phyloP scores from a whole-genome alignment of 2,888 invertebrate species.

The Drosophila fungiperda region DNA sequence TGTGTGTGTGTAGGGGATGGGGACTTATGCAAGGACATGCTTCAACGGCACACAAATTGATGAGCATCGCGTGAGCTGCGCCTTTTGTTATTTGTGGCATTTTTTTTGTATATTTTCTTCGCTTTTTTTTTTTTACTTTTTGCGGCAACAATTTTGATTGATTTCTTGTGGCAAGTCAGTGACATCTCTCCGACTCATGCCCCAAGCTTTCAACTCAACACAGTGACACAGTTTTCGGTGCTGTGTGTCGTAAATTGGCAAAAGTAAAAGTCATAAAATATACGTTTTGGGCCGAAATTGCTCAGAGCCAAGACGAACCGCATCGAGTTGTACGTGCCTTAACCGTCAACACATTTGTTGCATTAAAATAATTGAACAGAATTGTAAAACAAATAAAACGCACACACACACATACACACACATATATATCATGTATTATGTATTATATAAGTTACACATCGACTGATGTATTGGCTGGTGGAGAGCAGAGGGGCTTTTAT shows the following conservation, averaged over 20 bases:
- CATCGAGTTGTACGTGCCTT: conserved; percentile 41
- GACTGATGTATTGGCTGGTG: conserved; percentile 52
- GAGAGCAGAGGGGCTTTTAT: conserved; percentile 1
- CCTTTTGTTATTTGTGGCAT: conserved; percentile 64
- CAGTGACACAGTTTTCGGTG: conserved; percentile 62
- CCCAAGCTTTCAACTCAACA: conserved; percentile 13
- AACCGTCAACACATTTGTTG: conserved; percentile 72
- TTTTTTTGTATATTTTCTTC: conserved; percentile 14
- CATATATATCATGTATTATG: neutral
- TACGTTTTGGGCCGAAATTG: conserved; percentile 35
- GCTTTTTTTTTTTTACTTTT: conserved; percentile 23
- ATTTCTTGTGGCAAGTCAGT: conserved; percentile 77
- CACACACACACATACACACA: conserved; percentile 14
- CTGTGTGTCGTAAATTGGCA: conserved; percentile 63
- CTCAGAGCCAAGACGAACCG: conserved; percentile 5
- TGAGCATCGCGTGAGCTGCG: conserved; percentile 74
- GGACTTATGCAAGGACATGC: conserved; percentile 63
- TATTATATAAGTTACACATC: conserved; percentile 27
- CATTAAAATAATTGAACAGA: conserved; percentile 77
- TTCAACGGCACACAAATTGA: conserved; percentile 71
- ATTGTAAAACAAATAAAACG: conserved; percentile 70
- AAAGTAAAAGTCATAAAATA: conserved; percentile 73
- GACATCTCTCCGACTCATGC: conserved; percentile 46
- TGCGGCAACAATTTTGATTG: conserved; percentile 75
- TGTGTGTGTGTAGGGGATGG: conserved; percentile 22